A percentile compares a stretch with the other conserved stretches of the same genome.
Conservation (phyloP, 1,140 invertebrate species). For the Drosophila subobscura region DNA sequence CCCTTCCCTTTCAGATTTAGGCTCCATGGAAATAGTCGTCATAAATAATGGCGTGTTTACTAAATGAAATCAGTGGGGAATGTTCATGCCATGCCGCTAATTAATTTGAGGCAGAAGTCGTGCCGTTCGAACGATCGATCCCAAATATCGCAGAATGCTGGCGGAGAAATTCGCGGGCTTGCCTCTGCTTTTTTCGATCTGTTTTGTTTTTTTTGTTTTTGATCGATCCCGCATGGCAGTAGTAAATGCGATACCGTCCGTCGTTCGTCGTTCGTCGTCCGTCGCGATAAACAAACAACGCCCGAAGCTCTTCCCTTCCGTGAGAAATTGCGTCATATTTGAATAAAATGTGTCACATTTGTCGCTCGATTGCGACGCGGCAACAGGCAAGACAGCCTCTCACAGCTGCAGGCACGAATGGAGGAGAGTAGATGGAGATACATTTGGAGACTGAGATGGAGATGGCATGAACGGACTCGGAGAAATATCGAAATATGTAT, state of each 20-base stretch:
- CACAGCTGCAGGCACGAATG: background rate
- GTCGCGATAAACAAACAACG: slow-evolving; percentile 45
- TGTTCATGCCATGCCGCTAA: too few relatives aligned
- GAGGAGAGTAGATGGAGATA: background rate
- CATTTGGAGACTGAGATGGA: background rate
- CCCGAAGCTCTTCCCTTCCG: background rate
- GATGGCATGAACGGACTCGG: slow-evolving; percentile 18
- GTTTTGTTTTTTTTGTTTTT: slow-evolving; percentile 16
- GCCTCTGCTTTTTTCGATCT: background rate
- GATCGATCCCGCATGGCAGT: slow-evolving; percentile 42
- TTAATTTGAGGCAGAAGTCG: too few relatives aligned
- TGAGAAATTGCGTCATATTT: slow-evolving; percentile 73
- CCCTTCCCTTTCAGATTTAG: too few relatives aligned
- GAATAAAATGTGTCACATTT: slow-evolving; percentile 70
- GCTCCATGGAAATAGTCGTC: too few relatives aligned
- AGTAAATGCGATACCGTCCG: too few relatives aligned
- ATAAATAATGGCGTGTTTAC: too few relatives aligned
- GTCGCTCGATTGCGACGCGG: slow-evolving; percentile 30
- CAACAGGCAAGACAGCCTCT: slow-evolving; percentile 29
- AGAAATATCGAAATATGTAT: background rate
- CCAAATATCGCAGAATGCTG: too few relatives aligned
- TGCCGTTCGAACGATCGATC: too few relatives aligned
- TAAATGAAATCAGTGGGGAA: too few relatives aligned
- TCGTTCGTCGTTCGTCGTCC: too few relatives aligned
- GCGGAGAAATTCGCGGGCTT: too few relatives aligned